phyloP scores from a whole-genome alignment of 2,797 vertebrate genomes.

The Mallotus villosus region DNA sequence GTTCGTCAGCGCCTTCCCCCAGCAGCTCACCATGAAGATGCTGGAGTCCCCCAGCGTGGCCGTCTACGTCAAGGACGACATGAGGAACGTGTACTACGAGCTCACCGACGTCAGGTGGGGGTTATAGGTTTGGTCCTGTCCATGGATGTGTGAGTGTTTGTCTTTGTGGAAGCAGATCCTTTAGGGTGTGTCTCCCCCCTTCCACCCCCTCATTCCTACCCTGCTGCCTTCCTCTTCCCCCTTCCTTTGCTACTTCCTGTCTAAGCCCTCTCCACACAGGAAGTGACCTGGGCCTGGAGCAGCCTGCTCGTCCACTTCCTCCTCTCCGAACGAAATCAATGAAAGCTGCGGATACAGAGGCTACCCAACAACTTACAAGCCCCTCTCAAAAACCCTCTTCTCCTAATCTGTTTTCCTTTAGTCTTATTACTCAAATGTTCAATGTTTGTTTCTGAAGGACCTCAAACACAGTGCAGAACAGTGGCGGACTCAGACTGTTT shows the following conservation, averaged over 20 bases:
- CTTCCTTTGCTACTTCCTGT: slow-evolving; percentile 32
- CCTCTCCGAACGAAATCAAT: slow-evolving; percentile 23
- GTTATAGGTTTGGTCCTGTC: not conserved
- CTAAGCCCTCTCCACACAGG: slow-evolving; percentile 29
- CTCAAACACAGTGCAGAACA: too few relatives aligned
- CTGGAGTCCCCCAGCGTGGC: slow-evolving; percentile 92
- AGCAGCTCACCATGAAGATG: slow-evolving; percentile 96
- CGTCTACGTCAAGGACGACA: slow-evolving; percentile 95
- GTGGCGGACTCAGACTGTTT: too few relatives aligned
- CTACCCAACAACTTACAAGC: slow-evolving; percentile 12
- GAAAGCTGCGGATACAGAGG: slow-evolving; percentile 8
- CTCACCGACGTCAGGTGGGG: slow-evolving; percentile 89
- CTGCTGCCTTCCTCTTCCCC: slow-evolving; percentile 21
- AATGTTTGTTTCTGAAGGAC: too few relatives aligned
- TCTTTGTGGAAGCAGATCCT: not conserved
- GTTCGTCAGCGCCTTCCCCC: slow-evolving; percentile 97
- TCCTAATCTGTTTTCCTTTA: not conserved
- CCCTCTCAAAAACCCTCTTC: not conserved
- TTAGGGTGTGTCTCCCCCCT: not conserved
- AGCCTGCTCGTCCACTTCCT: slow-evolving; percentile 34
- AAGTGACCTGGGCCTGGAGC: slow-evolving; percentile 46
- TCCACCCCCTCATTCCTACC: not conserved
- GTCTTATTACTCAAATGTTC: too few relatives aligned
- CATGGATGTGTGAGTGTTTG: not conserved
- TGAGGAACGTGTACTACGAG: slow-evolving; percentile 95